phyloP scores from a whole-genome alignment of 2,888 invertebrate species.

The Noctua janthina region DNA sequence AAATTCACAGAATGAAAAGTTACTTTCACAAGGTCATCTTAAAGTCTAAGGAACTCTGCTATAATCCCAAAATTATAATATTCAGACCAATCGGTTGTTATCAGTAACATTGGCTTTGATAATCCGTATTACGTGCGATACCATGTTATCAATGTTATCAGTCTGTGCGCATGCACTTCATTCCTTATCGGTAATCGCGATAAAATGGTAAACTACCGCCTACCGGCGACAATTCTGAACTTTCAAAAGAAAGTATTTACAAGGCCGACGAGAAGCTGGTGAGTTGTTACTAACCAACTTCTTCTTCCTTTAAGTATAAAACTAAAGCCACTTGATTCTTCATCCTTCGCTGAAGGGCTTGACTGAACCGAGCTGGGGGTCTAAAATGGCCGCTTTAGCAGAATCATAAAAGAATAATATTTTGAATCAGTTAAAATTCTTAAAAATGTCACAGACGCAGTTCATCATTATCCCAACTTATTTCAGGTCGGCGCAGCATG shows the following conservation, averaged over 20 bases:
- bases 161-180: slow-evolving; percentile 43
- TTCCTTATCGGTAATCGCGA: slow-evolving; percentile 33
- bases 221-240: neutral
- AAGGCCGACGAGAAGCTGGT: too few relatives aligned
- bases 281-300: too few relatives aligned
- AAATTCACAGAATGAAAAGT: neutral
- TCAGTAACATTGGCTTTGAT: slow-evolving; percentile 56
- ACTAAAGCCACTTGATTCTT: neutral
- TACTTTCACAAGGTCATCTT: slow-evolving; percentile 13
- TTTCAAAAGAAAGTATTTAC: slow-evolving; percentile 2
- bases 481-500: too few relatives aligned
- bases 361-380: neutral
- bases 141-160: slow-evolving; percentile 12
- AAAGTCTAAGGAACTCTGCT: neutral
- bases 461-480: too few relatives aligned
- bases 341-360: neutral
- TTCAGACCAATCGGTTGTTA: slow-evolving; percentile 27
- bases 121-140: slow-evolving; percentile 37
- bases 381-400: too few relatives aligned
- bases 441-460: too few relatives aligned
- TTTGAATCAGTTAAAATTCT: too few relatives aligned
- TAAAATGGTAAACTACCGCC: slow-evolving; percentile 7
- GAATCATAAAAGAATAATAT: too few relatives aligned
- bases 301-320: too few relatives aligned
- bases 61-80: slow-evolving; percentile 29